phyloP scores from a whole-genome alignment of 2,113 vertebrate species.

The Gallinago jamesoni region DNA sequence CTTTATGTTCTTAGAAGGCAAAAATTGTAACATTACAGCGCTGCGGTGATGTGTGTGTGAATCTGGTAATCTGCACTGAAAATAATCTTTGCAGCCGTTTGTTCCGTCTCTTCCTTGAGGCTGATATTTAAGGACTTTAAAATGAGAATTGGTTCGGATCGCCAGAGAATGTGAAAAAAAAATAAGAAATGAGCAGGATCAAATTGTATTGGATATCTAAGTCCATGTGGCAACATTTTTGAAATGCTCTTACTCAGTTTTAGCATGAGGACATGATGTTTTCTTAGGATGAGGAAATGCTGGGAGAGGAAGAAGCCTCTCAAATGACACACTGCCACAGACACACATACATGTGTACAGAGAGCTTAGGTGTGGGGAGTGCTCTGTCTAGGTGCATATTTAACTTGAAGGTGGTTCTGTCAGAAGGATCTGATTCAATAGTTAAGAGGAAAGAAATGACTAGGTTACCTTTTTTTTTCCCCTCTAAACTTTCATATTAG shows the following conservation, averaged over 20 bases:
- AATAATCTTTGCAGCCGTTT: not conserved
- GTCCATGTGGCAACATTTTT: constrained; percentile 13
- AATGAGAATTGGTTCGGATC: not conserved
- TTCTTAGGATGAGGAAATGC: constrained; percentile 37
- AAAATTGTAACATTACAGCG: not conserved
- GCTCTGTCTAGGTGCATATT: not conserved
- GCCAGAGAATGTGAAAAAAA: not conserved
- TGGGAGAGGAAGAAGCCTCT: constrained; percentile 36
- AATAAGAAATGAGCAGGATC: not conserved
- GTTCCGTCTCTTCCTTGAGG: not conserved
- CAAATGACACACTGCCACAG: constrained; percentile 19
- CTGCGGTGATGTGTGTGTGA: not conserved
- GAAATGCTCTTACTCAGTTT: not conserved
- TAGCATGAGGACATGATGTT: not conserved
- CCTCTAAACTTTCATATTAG: constrained; percentile 5
- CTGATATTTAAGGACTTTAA: not conserved
- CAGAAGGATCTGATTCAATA: not conserved
- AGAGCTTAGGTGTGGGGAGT: not conserved
- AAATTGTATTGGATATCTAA: not conserved
- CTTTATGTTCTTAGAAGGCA: not conserved
- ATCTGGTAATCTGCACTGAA: not conserved
- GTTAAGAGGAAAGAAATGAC: not conserved
- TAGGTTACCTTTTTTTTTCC: not conserved
- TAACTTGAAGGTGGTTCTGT: not conserved
- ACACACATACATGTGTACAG: not conserved